Percentiles rank a stretch among this genome's conserved stretches.
These are phyloP conservation scores for Dryobates pubescens DNA, from an alignment of 2,797 vertebrate species.

Conservation along the genomic window DNA sequence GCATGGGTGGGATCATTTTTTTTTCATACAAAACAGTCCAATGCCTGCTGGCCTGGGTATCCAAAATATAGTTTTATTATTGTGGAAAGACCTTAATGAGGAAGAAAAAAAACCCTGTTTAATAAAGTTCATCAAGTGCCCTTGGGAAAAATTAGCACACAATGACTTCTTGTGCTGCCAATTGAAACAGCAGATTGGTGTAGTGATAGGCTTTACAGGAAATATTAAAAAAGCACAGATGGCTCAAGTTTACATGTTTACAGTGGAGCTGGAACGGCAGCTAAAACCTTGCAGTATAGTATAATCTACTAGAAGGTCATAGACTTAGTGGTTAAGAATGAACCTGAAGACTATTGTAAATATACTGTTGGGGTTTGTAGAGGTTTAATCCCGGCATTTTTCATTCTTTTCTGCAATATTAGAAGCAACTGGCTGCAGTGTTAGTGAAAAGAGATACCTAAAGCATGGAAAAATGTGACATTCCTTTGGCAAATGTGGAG, in stretches of 20 bases:
- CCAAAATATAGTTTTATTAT: slow-evolving; percentile 67
- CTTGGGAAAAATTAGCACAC: slow-evolving; percentile 77
- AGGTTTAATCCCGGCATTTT: slow-evolving; percentile 28
- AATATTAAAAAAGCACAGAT: slow-evolving; percentile 78
- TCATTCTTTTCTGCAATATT: slow-evolving; percentile 43
- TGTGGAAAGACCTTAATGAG: slow-evolving; percentile 66
- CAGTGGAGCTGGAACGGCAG: slow-evolving; percentile 68
- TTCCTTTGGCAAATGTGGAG: background rate
- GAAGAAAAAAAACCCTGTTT: slow-evolving; percentile 64
- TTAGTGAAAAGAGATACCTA: slow-evolving; percentile 57
- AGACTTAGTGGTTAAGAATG: slow-evolving; percentile 57
- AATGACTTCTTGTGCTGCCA: slow-evolving; percentile 75
- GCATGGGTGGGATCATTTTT: background rate
- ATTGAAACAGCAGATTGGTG: slow-evolving; percentile 64
- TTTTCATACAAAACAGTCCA: slow-evolving; percentile 36
- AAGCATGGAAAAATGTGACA: slow-evolving; percentile 49
- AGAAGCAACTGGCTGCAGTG: slow-evolving; percentile 31
- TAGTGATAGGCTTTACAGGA: slow-evolving; percentile 70
- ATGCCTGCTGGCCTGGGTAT: slow-evolving; percentile 52
- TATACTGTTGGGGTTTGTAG: slow-evolving; percentile 42
- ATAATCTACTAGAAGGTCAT: slow-evolving; percentile 68
- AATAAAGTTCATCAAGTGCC: slow-evolving; percentile 74
- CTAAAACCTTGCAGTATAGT: slow-evolving; percentile 55
- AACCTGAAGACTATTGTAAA: slow-evolving; percentile 62
- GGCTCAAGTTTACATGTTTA: slow-evolving; percentile 75